Percentiles rank a stretch among this genome's conserved stretches.
Evolutionary conservation across 2,888 invertebrate species (phyloP).

Genomic region (Biston betularia): DNA sequence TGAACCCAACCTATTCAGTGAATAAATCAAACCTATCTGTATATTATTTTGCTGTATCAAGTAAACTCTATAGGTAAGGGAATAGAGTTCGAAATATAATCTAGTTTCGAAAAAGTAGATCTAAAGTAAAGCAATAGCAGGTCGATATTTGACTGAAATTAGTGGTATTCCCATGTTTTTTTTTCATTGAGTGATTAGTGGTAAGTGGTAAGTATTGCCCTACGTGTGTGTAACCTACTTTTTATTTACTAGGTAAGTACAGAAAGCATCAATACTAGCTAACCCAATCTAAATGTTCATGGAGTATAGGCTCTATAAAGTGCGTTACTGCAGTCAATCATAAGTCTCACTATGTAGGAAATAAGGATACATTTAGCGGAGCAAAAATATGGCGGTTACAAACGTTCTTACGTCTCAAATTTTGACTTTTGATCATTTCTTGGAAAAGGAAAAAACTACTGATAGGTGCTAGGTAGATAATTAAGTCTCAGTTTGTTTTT

Average conservation of each 20-base stretch:
- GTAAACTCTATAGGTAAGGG: conserved; percentile 14
- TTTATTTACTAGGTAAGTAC: background rate
- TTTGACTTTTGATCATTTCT: too few species aligned
- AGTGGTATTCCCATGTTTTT: conserved; percentile 58
- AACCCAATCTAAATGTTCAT: too few species aligned
- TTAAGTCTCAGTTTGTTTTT: too few species aligned
- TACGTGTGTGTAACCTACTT: background rate
- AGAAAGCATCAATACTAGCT: background rate
- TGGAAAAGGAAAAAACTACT: too few species aligned
- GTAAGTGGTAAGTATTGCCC: background rate
- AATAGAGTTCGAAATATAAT: conserved; percentile 11
- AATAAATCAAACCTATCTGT: conserved; percentile 1
- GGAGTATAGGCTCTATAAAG: too few species aligned
- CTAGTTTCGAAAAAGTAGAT: conserved; percentile 8
- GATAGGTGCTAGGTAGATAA: too few species aligned
- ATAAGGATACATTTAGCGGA: too few species aligned
- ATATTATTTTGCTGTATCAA: background rate
- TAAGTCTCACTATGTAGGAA: too few species aligned
- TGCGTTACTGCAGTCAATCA: too few species aligned
- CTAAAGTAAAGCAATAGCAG: conserved; percentile 48
- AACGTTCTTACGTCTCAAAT: too few species aligned
- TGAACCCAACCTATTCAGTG: conserved; percentile 17
- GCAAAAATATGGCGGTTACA: too few species aligned
- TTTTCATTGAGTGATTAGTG: background rate
- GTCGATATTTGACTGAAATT: conserved; percentile 68